phyloP scores from a whole-genome alignment of 1,140 invertebrate genomes.

The Dendroctonus valens region DNA sequence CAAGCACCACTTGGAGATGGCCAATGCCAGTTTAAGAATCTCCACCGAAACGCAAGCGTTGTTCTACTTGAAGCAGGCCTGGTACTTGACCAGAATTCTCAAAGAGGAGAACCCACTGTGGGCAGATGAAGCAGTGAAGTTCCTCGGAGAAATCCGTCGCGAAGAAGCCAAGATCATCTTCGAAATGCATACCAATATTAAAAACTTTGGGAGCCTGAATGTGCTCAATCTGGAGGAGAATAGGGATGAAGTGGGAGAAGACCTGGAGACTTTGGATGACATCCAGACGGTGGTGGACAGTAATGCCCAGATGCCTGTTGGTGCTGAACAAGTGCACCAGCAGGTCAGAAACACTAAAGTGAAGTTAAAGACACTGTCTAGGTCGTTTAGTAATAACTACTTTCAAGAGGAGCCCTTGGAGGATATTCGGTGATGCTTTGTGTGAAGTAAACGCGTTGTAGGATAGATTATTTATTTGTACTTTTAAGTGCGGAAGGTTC shows the following conservation, averaged over 20 bases:
- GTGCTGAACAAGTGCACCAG: slow-evolving; percentile 10
- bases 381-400: slow-evolving; percentile 11
- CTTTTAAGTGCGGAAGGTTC: too few relatives aligned
- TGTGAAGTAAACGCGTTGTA: too few relatives aligned
- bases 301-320: background rate
- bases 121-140: slow-evolving; percentile 37
- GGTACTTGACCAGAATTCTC: slow-evolving; percentile 63
- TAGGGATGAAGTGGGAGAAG: background rate
- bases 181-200: slow-evolving; percentile 2
- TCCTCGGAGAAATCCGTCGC: slow-evolving; percentile 12
- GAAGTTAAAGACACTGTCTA: slow-evolving; percentile 23
- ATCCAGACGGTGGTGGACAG: background rate
- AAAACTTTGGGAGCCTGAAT: slow-evolving; percentile 4
- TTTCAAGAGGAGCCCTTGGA: background rate
- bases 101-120: slow-evolving; percentile 57
- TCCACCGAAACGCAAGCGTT: slow-evolving; percentile 58
- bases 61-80: slow-evolving; percentile 67
- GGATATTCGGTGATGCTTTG: too few relatives aligned
- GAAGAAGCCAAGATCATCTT: slow-evolving; percentile 15
- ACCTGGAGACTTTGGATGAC: slow-evolving; percentile 2
- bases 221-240: background rate
- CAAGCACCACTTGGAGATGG: slow-evolving; percentile 66
- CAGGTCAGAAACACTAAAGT: slow-evolving; percentile 23
- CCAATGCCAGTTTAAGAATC: slow-evolving; percentile 59
- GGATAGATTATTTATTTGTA: too few relatives aligned